Base-by-base conservation (phyloP, 2,888 invertebrate genomes). In the Clepsis dumicolana region DNA sequence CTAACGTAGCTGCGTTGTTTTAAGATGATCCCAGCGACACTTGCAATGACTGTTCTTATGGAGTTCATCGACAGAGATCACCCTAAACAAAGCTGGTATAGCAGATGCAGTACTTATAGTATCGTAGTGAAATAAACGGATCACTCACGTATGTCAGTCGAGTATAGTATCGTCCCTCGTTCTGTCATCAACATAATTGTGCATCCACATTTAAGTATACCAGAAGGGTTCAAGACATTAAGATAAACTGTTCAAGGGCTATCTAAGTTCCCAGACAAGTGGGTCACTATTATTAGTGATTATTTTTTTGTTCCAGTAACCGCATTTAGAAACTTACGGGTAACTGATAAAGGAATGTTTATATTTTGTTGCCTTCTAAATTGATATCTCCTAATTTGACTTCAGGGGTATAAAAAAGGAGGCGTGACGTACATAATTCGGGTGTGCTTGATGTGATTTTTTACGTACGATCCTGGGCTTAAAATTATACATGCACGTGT, bases 241-340 rank as follows among this genome's bases (percentile, higher is more conserved):
- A 65, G 88, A 88, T 87, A 87, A 86, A 75, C 76, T 80, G 90
- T 87, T 90, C 89, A 89, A 84, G 84, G 89, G 88, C 84, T 90
- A 91, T 91, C 90, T 75, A 72, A 74, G 80, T 80, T 74, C 80
- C 79, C 80, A 80, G 78, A 82, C 84, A 87, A 87, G 82, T 88
- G 83, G 88, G 89, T 87, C 85, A 89, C 84, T 85, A 85, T 82
- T 83, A 84, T 85, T 82, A 81, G 75, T 76, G 82, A 83, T 80
- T 78, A 79, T 87, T 90, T 90, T 82, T 91, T 87, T 88, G 89
- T 78, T 76, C 90, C 77, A 88, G 79, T 92, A 89, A 91, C 92
- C 91, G 82, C 81, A 77, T 88, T 89, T 77, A 71, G 78, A 75
- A 77, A 76, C 70, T 74, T 75, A 75, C 74, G 74, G 75, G 74